Evolutionary conservation across 2,113 vertebrate genomes (phyloP).

Genomic region (Vulpes ferrilata): DNA sequence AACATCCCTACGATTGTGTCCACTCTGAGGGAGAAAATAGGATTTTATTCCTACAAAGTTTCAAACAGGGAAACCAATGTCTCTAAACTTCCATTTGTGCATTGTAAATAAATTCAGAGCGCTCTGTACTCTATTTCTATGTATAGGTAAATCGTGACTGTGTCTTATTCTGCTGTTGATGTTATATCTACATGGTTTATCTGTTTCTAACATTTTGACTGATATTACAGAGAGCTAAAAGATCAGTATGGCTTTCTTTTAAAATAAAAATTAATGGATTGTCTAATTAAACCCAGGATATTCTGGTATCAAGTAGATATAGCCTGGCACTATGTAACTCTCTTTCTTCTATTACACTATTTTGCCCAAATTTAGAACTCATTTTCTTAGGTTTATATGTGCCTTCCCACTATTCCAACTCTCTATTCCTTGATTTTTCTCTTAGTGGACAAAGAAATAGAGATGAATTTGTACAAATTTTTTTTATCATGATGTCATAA

Average conservation of each 20-base stretch:
- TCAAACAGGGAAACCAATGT: not conserved
- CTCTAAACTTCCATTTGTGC: not conserved
- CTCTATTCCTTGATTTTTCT: not conserved
- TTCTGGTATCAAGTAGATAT: not conserved
- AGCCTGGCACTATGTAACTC: not conserved
- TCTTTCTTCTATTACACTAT: not conserved
- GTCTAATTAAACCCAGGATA: not conserved
- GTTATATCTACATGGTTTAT: not conserved
- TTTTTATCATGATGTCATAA: conserved; percentile 43
- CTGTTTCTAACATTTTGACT: conserved; percentile 49
- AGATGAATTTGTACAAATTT: not conserved
- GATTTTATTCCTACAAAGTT: conserved; percentile 42
- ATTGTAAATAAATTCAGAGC: not conserved
- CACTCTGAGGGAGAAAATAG: not conserved
- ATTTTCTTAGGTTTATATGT: not conserved
- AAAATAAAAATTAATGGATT: conserved; percentile 46
- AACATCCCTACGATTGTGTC: not conserved
- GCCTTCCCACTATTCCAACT: not conserved
- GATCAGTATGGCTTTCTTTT: not conserved
- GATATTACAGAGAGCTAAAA: not conserved
- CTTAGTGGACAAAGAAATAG: not conserved
- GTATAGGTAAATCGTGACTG: not conserved
- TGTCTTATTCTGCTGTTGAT: not conserved
- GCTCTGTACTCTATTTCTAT: not conserved
- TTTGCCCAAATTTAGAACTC: conserved; percentile 11